Evolutionary conservation across 2,113 vertebrate genomes (phyloP).

Genomic region (Phaetusa simplex): DNA sequence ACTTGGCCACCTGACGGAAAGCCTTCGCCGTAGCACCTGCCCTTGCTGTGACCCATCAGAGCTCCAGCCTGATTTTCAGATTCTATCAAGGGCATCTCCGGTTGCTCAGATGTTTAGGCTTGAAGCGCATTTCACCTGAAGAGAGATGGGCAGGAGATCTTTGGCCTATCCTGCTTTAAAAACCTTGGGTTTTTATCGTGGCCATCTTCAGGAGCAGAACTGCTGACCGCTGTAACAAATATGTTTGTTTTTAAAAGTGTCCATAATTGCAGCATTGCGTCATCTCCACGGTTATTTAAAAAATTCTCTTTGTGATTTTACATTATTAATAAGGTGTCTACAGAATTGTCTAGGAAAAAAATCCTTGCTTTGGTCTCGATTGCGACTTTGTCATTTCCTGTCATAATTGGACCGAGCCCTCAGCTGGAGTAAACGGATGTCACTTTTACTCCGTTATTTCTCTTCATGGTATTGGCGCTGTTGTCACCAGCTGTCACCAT

Average conservation of each 20-base stretch:
- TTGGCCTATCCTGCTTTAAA: neutral
- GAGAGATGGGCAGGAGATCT: neutral
- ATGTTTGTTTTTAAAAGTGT: neutral
- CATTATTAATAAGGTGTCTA: slow-evolving; percentile 58
- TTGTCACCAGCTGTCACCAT: neutral
- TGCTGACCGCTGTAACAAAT: neutral
- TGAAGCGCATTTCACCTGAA: neutral
- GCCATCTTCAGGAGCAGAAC: neutral
- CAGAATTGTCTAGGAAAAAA: neutral
- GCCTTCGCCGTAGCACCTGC: neutral
- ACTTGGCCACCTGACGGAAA: neutral
- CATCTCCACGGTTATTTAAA: slow-evolving; percentile 26
- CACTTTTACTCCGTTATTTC: neutral
- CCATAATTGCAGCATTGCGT: neutral
- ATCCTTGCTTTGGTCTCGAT: neutral
- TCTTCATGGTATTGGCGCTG: neutral
- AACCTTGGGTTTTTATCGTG: neutral
- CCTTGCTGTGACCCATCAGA: neutral
- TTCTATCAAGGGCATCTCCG: neutral
- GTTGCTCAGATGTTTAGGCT: neutral
- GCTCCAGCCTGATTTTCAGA: neutral
- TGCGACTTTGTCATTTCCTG: neutral
- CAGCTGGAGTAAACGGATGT: neutral
- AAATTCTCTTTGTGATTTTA: slow-evolving; percentile 18
- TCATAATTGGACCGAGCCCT: neutral